Conservation (phyloP, 2,888 invertebrate genomes). For the Idaea dimidiata region DNA sequence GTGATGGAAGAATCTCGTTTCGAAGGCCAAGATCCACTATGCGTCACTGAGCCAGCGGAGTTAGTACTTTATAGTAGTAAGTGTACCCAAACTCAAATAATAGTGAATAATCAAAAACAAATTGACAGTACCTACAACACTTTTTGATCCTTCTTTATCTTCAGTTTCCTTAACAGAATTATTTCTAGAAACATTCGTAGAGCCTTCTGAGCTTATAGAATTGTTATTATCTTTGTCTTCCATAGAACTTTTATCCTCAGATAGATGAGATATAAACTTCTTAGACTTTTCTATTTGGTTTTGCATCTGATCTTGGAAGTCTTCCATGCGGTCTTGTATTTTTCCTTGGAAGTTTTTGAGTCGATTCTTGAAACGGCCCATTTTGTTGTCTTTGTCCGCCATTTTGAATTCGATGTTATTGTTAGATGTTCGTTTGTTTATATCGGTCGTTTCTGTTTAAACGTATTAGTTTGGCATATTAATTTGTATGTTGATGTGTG, state of each 20-base stretch:
- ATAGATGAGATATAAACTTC: conserved; percentile 58
- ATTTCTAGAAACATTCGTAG: neutral
- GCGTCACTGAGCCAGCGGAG: no score
- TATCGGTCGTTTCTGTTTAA: neutral
- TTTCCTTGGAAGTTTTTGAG: conserved; percentile 64
- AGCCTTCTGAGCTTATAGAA: conserved; percentile 21
- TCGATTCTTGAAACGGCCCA: conserved; percentile 58
- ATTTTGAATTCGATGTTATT: conserved; percentile 31
- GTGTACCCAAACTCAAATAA: no score
- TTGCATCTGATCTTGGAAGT: conserved; percentile 68
- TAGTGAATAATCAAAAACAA: neutral
- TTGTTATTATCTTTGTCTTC: conserved; percentile 44
- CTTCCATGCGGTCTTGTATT: conserved; percentile 67
- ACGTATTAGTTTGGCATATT: conserved; percentile 6
- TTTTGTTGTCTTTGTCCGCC: conserved; percentile 61
- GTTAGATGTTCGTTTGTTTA: neutral
- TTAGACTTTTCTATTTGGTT: conserved; percentile 58
- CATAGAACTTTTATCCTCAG: conserved; percentile 58
- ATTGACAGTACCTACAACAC: neutral
- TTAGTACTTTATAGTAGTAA: neutral
- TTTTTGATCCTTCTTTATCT: conserved; percentile 18
- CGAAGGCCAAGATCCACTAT: no score
- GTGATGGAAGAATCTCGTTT: no score
- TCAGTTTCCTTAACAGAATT: conserved; percentile 28
- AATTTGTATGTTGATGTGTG: neutral